phyloP scores from a whole-genome alignment of 2,888 invertebrate species.

The Philereme transversata region DNA sequence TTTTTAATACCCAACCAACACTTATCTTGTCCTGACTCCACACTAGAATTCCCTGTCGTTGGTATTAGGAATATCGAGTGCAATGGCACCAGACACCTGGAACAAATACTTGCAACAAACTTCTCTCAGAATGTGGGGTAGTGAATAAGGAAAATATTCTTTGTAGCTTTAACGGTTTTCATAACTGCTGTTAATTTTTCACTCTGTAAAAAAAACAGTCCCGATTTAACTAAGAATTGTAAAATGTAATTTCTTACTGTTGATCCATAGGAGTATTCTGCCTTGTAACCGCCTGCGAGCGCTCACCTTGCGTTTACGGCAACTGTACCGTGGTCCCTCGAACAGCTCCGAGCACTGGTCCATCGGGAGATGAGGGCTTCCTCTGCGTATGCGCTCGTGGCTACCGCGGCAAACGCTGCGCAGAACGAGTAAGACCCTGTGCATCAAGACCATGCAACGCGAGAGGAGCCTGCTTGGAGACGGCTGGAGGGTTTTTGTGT shows the following conservation, averaged over 20 bases:
- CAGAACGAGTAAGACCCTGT: slow-evolving; percentile 88
- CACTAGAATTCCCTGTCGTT: no score
- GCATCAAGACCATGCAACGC: slow-evolving; percentile 89
- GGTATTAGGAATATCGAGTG: no score
- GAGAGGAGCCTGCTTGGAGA: slow-evolving; percentile 88
- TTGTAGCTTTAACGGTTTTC: no score
- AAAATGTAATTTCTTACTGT: neutral
- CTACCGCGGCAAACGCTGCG: slow-evolving; percentile 87
- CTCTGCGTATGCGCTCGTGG: slow-evolving; percentile 87
- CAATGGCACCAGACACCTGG: no score
- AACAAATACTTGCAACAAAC: no score
- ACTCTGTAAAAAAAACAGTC: no score
- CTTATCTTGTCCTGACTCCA: no score
- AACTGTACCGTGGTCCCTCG: slow-evolving; percentile 81
- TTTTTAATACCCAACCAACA: no score
- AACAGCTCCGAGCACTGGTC: slow-evolving; percentile 22
- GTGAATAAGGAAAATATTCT: no score
- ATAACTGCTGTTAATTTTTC: no score
- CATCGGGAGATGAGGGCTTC: slow-evolving; percentile 62
- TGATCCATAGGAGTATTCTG: slow-evolving; percentile 87
- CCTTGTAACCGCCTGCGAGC: slow-evolving; percentile 89
- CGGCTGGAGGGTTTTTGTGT: slow-evolving; percentile 87
- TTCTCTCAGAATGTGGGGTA: no score
- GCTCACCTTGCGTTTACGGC: slow-evolving; percentile 87
- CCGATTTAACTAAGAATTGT: no score